phyloP scores from a whole-genome alignment of 2,888 invertebrate genomes.

The Isoperla grammatica region DNA sequence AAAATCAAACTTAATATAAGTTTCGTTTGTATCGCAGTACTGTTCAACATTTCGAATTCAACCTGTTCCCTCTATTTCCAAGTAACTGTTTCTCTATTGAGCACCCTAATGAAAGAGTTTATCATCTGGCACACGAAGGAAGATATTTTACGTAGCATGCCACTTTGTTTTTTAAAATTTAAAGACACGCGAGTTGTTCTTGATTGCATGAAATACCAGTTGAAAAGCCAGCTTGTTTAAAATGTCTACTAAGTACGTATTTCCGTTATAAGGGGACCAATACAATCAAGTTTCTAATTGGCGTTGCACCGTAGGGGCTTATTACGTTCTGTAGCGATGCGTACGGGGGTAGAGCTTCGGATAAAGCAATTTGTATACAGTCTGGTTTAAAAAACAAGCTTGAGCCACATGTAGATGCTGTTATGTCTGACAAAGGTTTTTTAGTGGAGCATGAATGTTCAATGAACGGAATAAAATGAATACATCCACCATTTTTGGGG shows the following conservation, averaged over 20 bases:
- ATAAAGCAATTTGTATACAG: not conserved
- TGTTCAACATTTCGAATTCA: not conserved
- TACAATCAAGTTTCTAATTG: not conserved
- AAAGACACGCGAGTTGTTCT: not conserved
- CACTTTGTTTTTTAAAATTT: not conserved
- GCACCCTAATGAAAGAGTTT: not conserved
- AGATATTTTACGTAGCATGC: not conserved
- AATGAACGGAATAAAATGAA: conserved; percentile 23
- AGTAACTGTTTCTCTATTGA: not conserved
- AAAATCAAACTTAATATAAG: conserved; percentile 1
- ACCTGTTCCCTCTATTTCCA: not conserved
- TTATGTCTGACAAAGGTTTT: conserved; percentile 31
- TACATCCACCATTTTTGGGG: conserved; percentile 30
- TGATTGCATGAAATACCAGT: not conserved
- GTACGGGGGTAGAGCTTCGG: not conserved
- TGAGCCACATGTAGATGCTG: conserved; percentile 22
- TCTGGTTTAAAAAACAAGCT: not conserved
- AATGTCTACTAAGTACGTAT: not conserved
- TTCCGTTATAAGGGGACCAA: not conserved
- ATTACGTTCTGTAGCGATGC: not conserved
- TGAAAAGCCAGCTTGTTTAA: not conserved
- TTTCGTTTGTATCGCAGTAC: not conserved
- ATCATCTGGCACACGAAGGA: not conserved
- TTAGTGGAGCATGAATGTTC: conserved; percentile 16
- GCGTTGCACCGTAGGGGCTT: not conserved